Evolutionary conservation across 2,113 vertebrate species (phyloP), one percentile per base, ranked within the genome.

Genomic region (Alethe castanea): DNA sequence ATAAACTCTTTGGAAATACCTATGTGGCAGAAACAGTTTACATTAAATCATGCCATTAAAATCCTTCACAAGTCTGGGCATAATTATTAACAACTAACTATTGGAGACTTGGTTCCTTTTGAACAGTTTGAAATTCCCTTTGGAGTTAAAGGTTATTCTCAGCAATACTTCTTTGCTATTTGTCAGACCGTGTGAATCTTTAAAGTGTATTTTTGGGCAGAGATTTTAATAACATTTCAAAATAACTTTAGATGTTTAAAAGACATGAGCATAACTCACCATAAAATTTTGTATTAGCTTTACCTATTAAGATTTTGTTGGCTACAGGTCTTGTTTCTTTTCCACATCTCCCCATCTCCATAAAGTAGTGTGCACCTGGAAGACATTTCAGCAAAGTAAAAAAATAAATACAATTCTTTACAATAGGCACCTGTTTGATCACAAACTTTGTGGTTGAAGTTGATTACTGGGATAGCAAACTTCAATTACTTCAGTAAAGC

Each of bases 1-100:
- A 62, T 85, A 90, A 72, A 91, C 92, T 87, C 42, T 91, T 88
- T 91, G 36, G 54, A 89, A 94, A 94, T 73, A 91, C 11, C 59
- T 78, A 0, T 73, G 47, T 56, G 80, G 62, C 31, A 92, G 70
- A 94, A 95, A 93, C 71, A 85, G 38, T 95, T 95, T 76, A 20
- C 8, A 22, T 69, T 88, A 50, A 74, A 89, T 24, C 19, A 17
- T 38, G 16, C 38, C 64, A 38, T 94, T 95, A 71, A 92, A 93
- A 89, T 96, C 65, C 64, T 94, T 86, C 74, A 53, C 36, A 80
- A 91, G 59, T 72, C 70, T 88, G 62, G 61, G 33, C 38, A 24
- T 94, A 91, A 88, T 92, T 96, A 59, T 93, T 95, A 52, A 91
- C 59, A 96, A 97, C 94, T 86, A 96, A 86, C 57, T 94, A 56